Evolutionary conservation across 2,888 invertebrate species (phyloP), one percentile per base, ranked within the genome.

Genomic region (Xylota segnis): DNA sequence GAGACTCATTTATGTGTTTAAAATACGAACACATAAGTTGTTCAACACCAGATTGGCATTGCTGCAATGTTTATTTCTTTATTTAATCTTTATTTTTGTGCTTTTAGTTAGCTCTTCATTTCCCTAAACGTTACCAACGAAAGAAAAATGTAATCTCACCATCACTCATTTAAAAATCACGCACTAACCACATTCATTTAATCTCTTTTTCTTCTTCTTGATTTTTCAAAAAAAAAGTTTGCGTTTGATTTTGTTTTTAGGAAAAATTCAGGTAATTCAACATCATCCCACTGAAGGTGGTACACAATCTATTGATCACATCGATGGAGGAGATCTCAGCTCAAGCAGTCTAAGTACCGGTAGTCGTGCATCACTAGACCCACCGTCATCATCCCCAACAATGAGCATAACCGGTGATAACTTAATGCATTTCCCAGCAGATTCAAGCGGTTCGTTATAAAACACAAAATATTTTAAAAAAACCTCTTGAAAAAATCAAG

Each of bases 301-400:
- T 71, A 94, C 95, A 34, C 87, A 89, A 76, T 94, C 94, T 88
- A 89, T 95, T 87, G 90, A 91, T 18, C 90, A 91, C 66, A 93
- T 94, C 23, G 95, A 96, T 89, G 89, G 89, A 34, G 91, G 90
- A 43, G 94, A 94, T 61, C 92, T 96, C 63, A 97, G 97, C 90
- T 95, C 96, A 40, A 97, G 96, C 91, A 97, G 96, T 91, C 96
- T 97, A 90, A 97, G 96, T 90, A 96, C 96, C 0, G 95, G 96
- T 10, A 96, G 96, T 89, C 94, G 96, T 70, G 96, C 96, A 12
- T 97, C 96, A 0, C 92, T 95, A 66, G 95, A 95, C 90, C 95
- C 95, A 6, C 94, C 95, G 58, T 89, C 91, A 54, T 90, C 91
- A 75, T 95, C 95, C 16, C 96, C 96, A 29, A 96, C 96, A 3